phyloP scores from a whole-genome alignment of 2,888 invertebrate species.

The Rhingia campestris region DNA sequence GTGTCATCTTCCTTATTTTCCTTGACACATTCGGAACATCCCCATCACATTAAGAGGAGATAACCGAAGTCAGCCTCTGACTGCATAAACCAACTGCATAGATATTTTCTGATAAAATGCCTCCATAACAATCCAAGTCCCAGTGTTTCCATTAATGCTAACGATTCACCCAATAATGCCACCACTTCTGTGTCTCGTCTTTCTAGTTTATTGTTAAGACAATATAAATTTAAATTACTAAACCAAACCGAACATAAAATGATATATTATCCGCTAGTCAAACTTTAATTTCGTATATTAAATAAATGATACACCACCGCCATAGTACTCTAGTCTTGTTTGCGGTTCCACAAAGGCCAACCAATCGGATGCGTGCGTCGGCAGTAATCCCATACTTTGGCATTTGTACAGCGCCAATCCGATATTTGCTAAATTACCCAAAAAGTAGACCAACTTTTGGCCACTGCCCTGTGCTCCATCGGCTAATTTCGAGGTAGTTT shows the following conservation, averaged over 20 bases:
- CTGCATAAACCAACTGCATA: too few species aligned
- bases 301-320: constrained; percentile 89
- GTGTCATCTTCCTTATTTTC: too few species aligned
- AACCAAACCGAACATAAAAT: constrained; percentile 58
- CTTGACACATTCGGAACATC: too few species aligned
- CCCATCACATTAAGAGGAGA: too few species aligned
- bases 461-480: constrained; percentile 94
- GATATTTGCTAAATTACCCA: constrained; percentile 96
- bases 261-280: constrained; percentile 9
- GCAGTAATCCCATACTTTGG: constrained; percentile 97
- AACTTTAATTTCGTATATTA: constrained; percentile 73
- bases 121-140: too few species aligned
- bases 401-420: constrained; percentile 97
- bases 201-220: constrained; percentile 35
- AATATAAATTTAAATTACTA: constrained; percentile 65
- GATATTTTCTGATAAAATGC: too few species aligned
- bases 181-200: background rate
- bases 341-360: constrained; percentile 97
- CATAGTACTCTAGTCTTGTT: constrained; percentile 91
- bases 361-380: constrained; percentile 99
- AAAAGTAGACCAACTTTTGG: constrained; percentile 95
- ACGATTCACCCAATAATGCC: background rate
- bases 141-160: too few species aligned
- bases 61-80: too few species aligned
- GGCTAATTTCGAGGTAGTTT: constrained; percentile 95